Percentiles rank a stretch among this genome's conserved stretches.
Evolutionary conservation across 2,888 invertebrate species (phyloP).

Genomic region (Slavum lentiscoides): DNA sequence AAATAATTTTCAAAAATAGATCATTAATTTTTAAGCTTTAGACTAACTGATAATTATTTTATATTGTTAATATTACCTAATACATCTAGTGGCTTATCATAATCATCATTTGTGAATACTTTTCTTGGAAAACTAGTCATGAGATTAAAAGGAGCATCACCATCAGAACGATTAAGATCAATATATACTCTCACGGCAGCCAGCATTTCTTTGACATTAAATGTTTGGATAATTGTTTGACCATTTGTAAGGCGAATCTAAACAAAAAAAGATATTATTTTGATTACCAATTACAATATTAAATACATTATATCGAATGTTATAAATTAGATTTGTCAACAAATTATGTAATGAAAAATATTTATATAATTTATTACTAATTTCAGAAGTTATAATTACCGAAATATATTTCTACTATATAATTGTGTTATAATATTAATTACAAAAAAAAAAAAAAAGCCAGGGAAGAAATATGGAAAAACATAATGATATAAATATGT

Average conservation of each 20-base stretch:
- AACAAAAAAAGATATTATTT: neutral
- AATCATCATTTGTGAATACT: slow-evolving; percentile 83
- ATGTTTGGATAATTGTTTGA: slow-evolving; percentile 72
- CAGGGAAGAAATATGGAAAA: too few species aligned
- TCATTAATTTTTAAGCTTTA: neutral
- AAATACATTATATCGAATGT: too few species aligned
- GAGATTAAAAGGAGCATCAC: slow-evolving; percentile 72
- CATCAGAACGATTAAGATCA: slow-evolving; percentile 79
- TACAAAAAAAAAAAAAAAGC: too few species aligned
- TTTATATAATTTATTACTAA: too few species aligned
- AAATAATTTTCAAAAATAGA: neutral
- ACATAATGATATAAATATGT: neutral
- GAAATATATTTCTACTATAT: too few species aligned
- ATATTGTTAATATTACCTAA: slow-evolving; percentile 67
- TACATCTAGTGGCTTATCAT: slow-evolving; percentile 80
- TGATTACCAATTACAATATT: too few species aligned
- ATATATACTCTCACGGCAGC: slow-evolving; percentile 88
- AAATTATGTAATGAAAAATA: too few species aligned
- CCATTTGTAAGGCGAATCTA: slow-evolving; percentile 80
- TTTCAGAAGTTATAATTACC: too few species aligned
- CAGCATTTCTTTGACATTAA: slow-evolving; percentile 83
- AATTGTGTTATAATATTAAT: too few species aligned
- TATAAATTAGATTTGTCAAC: too few species aligned
- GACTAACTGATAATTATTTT: neutral
- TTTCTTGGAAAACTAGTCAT: slow-evolving; percentile 92